Conservation (phyloP, 2,888 invertebrate species). For the Alloscopus bannaensis region DNA sequence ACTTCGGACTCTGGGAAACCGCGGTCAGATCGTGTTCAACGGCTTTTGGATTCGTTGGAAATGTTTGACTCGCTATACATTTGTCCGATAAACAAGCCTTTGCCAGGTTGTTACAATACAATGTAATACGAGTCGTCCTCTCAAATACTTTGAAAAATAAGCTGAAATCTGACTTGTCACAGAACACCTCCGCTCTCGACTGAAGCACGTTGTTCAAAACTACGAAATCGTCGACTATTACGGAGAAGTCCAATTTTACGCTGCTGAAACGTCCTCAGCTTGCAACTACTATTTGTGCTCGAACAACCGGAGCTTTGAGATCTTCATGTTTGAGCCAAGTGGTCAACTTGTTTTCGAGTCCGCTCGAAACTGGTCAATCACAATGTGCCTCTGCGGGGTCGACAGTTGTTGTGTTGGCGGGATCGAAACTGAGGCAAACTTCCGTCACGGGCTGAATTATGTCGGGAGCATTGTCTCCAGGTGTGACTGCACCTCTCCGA, state of each 20-base stretch:
- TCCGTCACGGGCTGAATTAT: constrained; percentile 9
- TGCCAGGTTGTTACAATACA: constrained; percentile 31
- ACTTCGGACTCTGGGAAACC: no score
- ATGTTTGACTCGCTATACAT: constrained; percentile 36
- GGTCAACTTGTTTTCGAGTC: constrained; percentile 38
- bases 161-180: no score
- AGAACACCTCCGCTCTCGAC: no score
- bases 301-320: constrained; percentile 35
- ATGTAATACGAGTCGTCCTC: no score
- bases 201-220: constrained; percentile 1
- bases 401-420: constrained; percentile 39
- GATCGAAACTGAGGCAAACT: constrained; percentile 39
- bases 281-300: constrained; percentile 2
- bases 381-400: constrained; percentile 36
- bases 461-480: constrained; percentile 32
- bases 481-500: constrained; percentile 13
- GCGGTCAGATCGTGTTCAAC: constrained; percentile 11
- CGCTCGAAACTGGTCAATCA: neutral
- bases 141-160: no score
- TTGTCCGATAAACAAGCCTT: constrained; percentile 17
- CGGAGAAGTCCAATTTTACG: constrained; percentile 40
- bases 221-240: constrained; percentile 56
- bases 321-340: constrained; percentile 32
- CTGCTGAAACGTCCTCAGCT: constrained; percentile 25
- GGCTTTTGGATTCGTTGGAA: constrained; percentile 13